Conservation (phyloP, 2,113 vertebrate genomes). For the Psittacula cyanocephala region DNA sequence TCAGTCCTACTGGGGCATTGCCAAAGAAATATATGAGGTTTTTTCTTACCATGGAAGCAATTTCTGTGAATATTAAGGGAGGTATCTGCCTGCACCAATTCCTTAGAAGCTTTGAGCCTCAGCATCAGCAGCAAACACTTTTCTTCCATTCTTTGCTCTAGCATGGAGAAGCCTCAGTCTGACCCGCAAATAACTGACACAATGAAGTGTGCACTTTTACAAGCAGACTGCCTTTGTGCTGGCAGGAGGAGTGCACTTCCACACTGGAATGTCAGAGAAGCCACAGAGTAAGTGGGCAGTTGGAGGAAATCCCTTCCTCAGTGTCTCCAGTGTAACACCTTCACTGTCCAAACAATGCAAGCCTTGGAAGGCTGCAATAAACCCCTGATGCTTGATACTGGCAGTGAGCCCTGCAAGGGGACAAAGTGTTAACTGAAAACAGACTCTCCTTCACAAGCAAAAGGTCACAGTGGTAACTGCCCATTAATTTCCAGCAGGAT, state of each 20-base stretch:
- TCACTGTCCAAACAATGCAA: rapidly evolving
- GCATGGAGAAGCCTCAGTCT: background rate
- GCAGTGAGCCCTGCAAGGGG: background rate
- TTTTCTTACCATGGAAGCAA: background rate
- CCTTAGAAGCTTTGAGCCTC: background rate
- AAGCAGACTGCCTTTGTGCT: background rate
- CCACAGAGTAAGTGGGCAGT: background rate
- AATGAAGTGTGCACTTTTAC: rapidly evolving
- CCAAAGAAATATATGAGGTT: background rate
- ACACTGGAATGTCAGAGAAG: background rate
- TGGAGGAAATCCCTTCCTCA: background rate
- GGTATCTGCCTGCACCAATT: background rate
- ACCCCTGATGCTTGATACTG: background rate
- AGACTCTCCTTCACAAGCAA: background rate
- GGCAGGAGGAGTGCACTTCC: background rate
- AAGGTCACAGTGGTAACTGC: background rate
- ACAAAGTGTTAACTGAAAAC: background rate
- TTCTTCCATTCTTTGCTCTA: background rate
- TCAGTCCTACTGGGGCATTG: background rate
- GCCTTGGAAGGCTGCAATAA: background rate
- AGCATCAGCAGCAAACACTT: background rate
- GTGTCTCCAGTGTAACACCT: rapidly evolving
- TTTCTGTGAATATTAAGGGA: background rate
- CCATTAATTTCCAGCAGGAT: background rate
- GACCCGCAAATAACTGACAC: rapidly evolving